phyloP scores from a whole-genome alignment of 2,113 vertebrate genomes.

The Diadophis punctatus region DNA sequence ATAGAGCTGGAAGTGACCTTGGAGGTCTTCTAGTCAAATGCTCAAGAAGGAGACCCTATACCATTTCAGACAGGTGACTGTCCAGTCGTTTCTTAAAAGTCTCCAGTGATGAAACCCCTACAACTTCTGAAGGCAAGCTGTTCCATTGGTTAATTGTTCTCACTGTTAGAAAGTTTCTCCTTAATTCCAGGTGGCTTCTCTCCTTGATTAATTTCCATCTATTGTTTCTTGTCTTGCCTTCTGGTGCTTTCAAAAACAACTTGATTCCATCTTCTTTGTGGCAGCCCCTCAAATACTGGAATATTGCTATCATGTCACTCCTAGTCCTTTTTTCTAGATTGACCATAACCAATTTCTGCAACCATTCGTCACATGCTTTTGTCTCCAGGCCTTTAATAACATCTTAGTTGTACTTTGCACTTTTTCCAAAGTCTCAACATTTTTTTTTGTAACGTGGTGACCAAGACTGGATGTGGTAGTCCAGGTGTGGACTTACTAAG shows the following conservation, averaged over 20 bases:
- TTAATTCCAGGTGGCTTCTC: not conserved
- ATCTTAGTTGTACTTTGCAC: not conserved
- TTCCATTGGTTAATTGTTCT: not conserved
- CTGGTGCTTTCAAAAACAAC: not conserved
- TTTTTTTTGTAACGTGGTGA: not conserved
- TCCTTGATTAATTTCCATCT: not conserved
- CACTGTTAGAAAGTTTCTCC: not conserved
- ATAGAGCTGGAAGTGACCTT: not conserved
- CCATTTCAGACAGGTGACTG: not conserved
- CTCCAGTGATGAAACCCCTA: not conserved
- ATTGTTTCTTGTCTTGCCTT: not conserved
- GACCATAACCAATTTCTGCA: not conserved
- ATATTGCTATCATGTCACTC: not conserved
- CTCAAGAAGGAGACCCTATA: not conserved
- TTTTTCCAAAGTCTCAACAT: not conserved
- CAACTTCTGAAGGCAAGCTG: not conserved
- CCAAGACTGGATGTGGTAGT: not conserved
- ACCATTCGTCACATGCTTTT: not conserved
- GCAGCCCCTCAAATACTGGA: not conserved
- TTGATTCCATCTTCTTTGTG: not conserved
- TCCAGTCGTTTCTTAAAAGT: not conserved
- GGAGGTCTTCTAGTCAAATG: not conserved
- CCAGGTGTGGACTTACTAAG: not conserved
- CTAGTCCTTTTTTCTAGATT: not conserved
- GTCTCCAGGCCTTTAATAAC: not conserved